Base-by-base conservation (phyloP, 2,113 vertebrate genomes). In the Colossoma macropomum region DNA sequence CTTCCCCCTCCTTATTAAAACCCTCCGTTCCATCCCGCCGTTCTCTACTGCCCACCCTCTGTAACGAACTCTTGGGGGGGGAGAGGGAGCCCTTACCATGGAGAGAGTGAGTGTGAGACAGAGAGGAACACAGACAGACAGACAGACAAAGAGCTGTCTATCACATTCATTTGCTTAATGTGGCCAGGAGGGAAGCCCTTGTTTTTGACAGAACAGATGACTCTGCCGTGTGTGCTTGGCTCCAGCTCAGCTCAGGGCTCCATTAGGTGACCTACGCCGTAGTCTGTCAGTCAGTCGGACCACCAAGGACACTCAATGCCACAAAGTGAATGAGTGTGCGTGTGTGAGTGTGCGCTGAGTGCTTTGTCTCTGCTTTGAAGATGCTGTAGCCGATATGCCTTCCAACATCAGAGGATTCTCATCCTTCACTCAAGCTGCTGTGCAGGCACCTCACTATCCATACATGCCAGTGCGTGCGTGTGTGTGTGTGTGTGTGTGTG, bases 1-100 rank as follows among this genome's bases (percentile, higher is more conserved):
- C 91, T 91, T 91, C 87, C 89, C 89, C 88, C 83, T 92, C 90
- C 90, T 95, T 92, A 91, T 93, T 90, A 91, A 93, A 93, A 92
- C 92, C 89, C 90, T 89, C 80, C 63, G 76, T 62, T 70, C 74
- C 82, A 79, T 70, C 84, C 79, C 78, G 70, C 50, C 45, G 30
- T 78, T 74, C 48, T 81, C 83, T 75, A 86, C 84, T 78, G 81
- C 75, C 50, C 63, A 75, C 82, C 77, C 66, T 73, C 27, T 74
- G 45, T 69, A 81, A 89, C 59, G 25, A 73, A 15, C 68, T 85
- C 73, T 73, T 6, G 6, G 41, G 1, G 41, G 5, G 41, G 41
- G 41, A 9, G 69, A 79, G 13, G 45, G 74, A 84, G 66, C 28
- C 19, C 27, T 75, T 73, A 77, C 25, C 74, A 74, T 60, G 59